Evolutionary conservation across 2,888 invertebrate species (phyloP).

Genomic region (Mylabris sibirica): DNA sequence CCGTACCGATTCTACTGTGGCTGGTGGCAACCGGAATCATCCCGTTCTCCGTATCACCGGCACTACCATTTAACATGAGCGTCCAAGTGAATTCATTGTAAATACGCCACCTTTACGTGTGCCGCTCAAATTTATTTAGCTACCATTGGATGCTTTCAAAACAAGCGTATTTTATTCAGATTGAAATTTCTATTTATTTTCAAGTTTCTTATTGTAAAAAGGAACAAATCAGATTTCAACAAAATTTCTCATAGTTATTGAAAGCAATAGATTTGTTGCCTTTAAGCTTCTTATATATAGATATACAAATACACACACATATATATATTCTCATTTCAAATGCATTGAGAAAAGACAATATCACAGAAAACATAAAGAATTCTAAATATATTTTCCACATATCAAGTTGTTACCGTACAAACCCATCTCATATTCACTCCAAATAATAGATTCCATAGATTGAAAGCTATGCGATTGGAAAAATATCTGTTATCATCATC

Average conservation of each 20-base stretch:
- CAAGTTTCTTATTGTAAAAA: neutral
- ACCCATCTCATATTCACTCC: slow-evolving; percentile 8
- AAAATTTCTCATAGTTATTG: slow-evolving; percentile 37
- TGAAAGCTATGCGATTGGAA: slow-evolving; percentile 50
- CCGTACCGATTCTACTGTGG: too few species aligned
- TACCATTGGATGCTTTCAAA: too few species aligned
- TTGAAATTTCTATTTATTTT: neutral
- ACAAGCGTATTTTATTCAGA: too few species aligned
- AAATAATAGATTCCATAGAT: slow-evolving; percentile 22
- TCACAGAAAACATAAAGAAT: slow-evolving; percentile 43
- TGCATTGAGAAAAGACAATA: slow-evolving; percentile 50
- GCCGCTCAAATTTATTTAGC: too few species aligned
- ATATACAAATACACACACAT: slow-evolving; percentile 21
- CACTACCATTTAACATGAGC: too few species aligned
- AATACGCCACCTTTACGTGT: too few species aligned
- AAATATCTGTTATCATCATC: neutral
- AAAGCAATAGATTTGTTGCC: slow-evolving; percentile 41
- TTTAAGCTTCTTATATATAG: too few species aligned
- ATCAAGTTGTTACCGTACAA: slow-evolving; percentile 26
- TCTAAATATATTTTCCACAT: slow-evolving; percentile 45
- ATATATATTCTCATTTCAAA: slow-evolving; percentile 47
- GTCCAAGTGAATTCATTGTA: too few species aligned
- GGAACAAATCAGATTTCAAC: slow-evolving; percentile 21
- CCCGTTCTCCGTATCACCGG: too few species aligned
- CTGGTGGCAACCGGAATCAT: too few species aligned